Evolutionary conservation across 2,797 vertebrate species (phyloP).

Genomic region (Enoplosus armatus): DNA sequence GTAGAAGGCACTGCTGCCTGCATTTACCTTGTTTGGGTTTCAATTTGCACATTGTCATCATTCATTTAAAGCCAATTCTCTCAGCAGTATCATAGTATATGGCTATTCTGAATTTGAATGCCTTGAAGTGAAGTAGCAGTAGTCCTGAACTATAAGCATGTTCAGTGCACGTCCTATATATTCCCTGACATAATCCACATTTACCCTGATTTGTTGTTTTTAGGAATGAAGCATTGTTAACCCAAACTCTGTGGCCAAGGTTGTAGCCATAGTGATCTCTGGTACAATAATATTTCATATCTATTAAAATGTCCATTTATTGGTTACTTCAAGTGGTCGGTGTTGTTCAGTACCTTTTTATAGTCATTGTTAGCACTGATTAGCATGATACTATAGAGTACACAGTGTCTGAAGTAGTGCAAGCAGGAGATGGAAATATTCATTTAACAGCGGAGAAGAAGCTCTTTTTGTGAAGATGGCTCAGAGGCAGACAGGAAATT

Average conservation of each 20-base stretch:
- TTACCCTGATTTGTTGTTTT: background rate
- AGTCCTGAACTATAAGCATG: background rate
- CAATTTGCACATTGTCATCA: background rate
- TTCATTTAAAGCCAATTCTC: constrained; percentile 1
- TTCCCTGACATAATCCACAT: background rate
- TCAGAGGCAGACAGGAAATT: constrained; percentile 78
- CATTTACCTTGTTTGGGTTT: background rate
- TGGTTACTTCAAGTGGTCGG: constrained; percentile 12
- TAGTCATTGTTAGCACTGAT: constrained; percentile 13
- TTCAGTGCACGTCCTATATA: background rate
- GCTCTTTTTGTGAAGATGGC: constrained; percentile 64
- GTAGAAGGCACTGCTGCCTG: background rate
- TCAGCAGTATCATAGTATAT: background rate
- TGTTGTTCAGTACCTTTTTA: background rate
- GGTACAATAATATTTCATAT: constrained; percentile 13
- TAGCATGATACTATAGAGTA: constrained; percentile 2
- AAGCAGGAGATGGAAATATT: constrained; percentile 67
- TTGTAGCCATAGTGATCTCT: constrained; percentile 5
- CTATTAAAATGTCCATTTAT: constrained; percentile 23
- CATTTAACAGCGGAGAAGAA: constrained; percentile 57
- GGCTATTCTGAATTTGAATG: background rate
- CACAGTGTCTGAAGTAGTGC: constrained; percentile 24
- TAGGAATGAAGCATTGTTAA: background rate
- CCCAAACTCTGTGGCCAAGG: background rate
- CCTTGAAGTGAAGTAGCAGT: background rate